A percentile compares a stretch with the other conserved stretches of the same genome.
Evolutionary conservation across 2,797 vertebrate species (phyloP).

Genomic region (Hapalemur alaotrensis): DNA sequence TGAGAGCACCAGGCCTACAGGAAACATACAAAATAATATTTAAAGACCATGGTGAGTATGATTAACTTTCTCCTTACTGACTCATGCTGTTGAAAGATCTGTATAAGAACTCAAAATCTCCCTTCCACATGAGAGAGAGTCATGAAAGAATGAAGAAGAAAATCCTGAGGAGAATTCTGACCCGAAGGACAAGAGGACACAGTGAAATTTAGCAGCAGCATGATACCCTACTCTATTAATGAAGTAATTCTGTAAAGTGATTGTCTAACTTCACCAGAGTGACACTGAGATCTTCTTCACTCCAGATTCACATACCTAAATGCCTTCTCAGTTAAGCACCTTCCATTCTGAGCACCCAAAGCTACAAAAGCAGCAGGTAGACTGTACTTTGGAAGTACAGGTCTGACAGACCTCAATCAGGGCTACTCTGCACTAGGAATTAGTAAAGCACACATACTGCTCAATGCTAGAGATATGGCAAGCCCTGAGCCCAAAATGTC

Average conservation of each 20-base stretch:
- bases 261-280: neutral
- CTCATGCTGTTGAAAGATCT: neutral
- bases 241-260: conserved; percentile 15
- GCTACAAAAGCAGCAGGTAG: neutral
- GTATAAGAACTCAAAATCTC: neutral
- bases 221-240: neutral
- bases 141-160: neutral
- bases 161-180: neutral
- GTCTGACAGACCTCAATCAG: neutral
- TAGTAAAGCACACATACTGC: neutral
- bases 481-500: neutral
- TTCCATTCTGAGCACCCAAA: neutral
- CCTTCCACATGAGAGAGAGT: neutral
- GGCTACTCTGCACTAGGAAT: neutral
- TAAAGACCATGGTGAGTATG: neutral
- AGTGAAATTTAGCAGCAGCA: conserved; percentile 20
- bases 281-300: neutral
- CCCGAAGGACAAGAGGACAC: neutral
- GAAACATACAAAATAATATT: conserved; percentile 50
- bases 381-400: neutral
- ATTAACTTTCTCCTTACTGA: conserved; percentile 43
- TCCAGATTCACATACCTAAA: neutral
- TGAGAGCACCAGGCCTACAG: neutral
- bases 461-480: neutral
- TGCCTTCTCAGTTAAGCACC: neutral